Evolutionary conservation across 2,113 vertebrate genomes (phyloP).

Genomic region (Platysteira castanea): DNA sequence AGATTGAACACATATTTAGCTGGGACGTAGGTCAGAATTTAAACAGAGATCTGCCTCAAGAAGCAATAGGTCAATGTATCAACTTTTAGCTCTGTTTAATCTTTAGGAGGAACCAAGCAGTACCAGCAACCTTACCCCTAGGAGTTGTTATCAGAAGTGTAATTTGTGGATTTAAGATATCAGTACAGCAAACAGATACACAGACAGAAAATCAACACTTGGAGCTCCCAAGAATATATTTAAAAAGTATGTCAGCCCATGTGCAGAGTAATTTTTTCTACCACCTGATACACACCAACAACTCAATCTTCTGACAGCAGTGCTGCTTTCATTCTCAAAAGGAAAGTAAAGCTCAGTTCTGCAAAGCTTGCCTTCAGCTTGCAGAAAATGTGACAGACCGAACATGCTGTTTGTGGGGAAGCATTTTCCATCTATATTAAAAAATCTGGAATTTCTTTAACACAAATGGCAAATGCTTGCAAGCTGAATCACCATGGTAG

Average conservation of each 20-base stretch:
- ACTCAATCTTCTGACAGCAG: constrained; percentile 8
- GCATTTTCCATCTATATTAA: not conserved
- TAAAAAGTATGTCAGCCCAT: not conserved
- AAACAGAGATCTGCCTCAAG: not conserved
- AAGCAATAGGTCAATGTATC: not conserved
- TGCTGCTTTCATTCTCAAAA: constrained; percentile 58
- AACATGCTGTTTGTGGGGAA: not conserved
- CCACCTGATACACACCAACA: constrained; percentile 27
- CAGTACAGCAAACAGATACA: not conserved
- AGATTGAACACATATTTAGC: not conserved
- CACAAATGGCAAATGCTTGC: not conserved
- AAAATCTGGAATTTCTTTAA: not conserved
- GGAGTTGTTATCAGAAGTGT: not conserved
- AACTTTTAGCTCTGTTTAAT: not conserved
- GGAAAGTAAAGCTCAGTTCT: constrained; percentile 47
- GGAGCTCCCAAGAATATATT: not conserved
- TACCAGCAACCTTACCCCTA: not conserved
- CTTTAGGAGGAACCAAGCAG: not conserved
- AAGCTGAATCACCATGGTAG: not conserved
- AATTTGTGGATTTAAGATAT: not conserved
- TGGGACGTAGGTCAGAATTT: constrained; percentile 25
- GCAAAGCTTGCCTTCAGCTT: constrained; percentile 7
- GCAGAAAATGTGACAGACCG: not conserved
- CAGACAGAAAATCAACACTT: not conserved
- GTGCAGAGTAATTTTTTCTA: constrained; percentile 1